These are phyloP conservation scores for Eclectus roratus DNA, from an alignment of 2,113 vertebrate genomes.

Conservation along the genomic window DNA sequence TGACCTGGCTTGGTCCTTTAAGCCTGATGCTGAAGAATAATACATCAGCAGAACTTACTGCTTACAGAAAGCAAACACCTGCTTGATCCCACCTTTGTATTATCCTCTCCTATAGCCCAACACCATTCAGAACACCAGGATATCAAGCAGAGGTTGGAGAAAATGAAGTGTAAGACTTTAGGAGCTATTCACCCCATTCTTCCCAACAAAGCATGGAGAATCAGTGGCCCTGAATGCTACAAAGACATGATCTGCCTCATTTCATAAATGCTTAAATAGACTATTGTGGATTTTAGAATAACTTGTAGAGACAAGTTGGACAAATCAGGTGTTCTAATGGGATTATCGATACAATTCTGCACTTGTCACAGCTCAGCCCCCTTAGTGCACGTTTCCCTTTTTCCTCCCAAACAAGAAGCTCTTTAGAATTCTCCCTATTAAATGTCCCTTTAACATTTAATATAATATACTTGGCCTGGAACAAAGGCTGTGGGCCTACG, in stretches of 20 bases:
- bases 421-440: conserved; percentile 33
- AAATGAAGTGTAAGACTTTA: not conserved
- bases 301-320: conserved; percentile 54
- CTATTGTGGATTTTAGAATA: conserved; percentile 30
- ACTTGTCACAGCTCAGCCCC: not conserved
- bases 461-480: not conserved
- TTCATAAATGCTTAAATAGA: conserved; percentile 4
- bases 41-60: not conserved
- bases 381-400: not conserved
- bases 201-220: conserved; percentile 32
- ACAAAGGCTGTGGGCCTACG: not conserved
- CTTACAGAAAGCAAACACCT: conserved; percentile 31
- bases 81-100: conserved; percentile 23
- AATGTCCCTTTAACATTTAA: conserved; percentile 6
- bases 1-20: not conserved
- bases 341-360: conserved; percentile 52
- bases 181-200: conserved; percentile 46
- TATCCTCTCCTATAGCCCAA: not conserved
- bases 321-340: conserved; percentile 63
- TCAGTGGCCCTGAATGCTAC: not conserved
- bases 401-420: not conserved
- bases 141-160: not conserved
- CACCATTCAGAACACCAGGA: not conserved
- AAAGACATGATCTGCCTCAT: conserved; percentile 29
- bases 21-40: not conserved